These are phyloP conservation scores for Sweltsa coloradensis DNA, from an alignment of 1,140 invertebrate genomes.

Conservation along the genomic window DNA sequence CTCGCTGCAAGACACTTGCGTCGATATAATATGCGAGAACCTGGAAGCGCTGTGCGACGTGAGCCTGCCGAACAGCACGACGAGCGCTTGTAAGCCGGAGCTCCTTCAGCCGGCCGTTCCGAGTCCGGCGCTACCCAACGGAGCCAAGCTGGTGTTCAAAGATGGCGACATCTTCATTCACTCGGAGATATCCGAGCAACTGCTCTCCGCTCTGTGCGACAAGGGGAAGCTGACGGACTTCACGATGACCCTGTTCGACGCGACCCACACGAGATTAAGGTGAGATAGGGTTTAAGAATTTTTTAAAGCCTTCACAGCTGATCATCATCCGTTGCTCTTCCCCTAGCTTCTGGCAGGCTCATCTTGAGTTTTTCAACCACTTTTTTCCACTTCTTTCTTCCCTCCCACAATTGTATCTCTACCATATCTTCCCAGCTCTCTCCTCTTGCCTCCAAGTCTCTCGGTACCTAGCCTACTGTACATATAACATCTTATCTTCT, in stretches of 20 bases:
- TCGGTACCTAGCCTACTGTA: too few species aligned
- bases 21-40: constrained; percentile 58
- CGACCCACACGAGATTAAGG: constrained; percentile 47
- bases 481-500: constrained; percentile 14
- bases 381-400: too few species aligned
- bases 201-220: constrained; percentile 47
- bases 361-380: too few species aligned
- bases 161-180: constrained; percentile 53
- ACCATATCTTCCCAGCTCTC: too few species aligned
- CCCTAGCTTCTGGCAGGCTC: too few species aligned
- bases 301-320: background rate
- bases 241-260: constrained; percentile 50
- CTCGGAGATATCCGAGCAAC: constrained; percentile 50
- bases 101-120: background rate
- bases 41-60: constrained; percentile 43
- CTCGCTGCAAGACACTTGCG: constrained; percentile 50
- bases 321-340: too few species aligned
- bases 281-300: constrained; percentile 10
- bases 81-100: background rate
- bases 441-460: too few species aligned
- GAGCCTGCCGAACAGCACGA: too few species aligned
- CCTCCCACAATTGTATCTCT: too few species aligned
- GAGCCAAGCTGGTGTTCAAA: constrained; percentile 40
- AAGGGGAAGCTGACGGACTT: constrained; percentile 50
- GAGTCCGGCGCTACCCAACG: background rate